Evolutionary conservation across 2,113 vertebrate species (phyloP).

Genomic region (Eonycteris spelaea): DNA sequence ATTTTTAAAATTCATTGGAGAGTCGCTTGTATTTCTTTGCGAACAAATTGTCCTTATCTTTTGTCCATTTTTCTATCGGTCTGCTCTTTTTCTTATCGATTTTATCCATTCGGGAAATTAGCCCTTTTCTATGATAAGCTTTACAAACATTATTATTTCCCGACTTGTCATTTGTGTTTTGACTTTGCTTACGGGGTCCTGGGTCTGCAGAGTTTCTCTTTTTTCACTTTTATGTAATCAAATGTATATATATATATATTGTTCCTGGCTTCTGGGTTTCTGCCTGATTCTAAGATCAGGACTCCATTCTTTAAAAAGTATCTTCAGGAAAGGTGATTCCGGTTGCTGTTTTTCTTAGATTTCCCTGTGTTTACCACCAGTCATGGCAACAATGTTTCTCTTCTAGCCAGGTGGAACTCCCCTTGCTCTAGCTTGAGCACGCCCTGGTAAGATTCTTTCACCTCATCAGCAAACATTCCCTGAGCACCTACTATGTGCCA

Average conservation of each 20-base stretch:
- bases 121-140: neutral
- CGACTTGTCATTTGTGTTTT: conserved; percentile 21
- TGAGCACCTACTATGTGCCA: neutral
- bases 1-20: neutral
- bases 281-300: neutral
- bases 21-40: neutral
- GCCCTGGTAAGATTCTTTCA: neutral
- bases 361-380: neutral
- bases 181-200: neutral
- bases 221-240: neutral
- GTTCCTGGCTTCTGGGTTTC: neutral
- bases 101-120: conserved; percentile 28
- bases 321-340: neutral
- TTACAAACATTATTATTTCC: neutral
- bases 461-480: neutral
- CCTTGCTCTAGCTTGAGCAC: neutral
- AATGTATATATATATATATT: neutral
- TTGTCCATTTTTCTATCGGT: neutral
- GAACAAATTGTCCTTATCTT: neutral
- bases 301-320: neutral
- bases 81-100: neutral
- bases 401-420: neutral
- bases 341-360: neutral
- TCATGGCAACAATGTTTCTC: neutral
- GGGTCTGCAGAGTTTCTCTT: neutral